Percentiles rank a stretch among this genome's conserved stretches.
These are phyloP conservation scores for Amphipyra berbera DNA, from an alignment of 2,888 invertebrate species.

Conservation along the genomic window DNA sequence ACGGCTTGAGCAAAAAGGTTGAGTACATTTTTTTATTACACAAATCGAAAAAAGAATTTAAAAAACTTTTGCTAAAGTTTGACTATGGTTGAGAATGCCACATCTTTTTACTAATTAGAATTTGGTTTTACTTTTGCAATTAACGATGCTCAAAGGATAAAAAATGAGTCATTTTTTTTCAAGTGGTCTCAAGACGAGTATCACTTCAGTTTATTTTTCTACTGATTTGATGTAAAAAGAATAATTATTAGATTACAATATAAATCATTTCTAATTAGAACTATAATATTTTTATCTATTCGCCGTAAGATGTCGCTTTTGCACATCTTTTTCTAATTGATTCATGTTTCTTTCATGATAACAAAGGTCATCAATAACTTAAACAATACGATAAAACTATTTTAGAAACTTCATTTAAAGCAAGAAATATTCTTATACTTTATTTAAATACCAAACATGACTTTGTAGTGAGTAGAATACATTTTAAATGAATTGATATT, in stretches of 20 bases:
- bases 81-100: background rate
- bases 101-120: background rate
- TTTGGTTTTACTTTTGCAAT: background rate
- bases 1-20: background rate
- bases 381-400: background rate
- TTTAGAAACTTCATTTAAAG: constrained; percentile 9
- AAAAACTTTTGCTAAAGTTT: background rate
- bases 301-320: constrained; percentile 54
- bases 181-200: background rate
- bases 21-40: background rate
- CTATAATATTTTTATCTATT: constrained; percentile 24
- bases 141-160: background rate
- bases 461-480: too few species aligned
- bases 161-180: background rate
- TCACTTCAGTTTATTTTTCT: too few species aligned
- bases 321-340: background rate
- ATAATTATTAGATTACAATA: background rate
- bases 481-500: too few species aligned
- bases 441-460: too few species aligned
- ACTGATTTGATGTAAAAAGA: too few species aligned
- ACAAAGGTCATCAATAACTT: constrained; percentile 41
- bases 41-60: background rate
- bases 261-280: constrained; percentile 32
- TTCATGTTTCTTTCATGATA: constrained; percentile 26
- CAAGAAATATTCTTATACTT: background rate